Evolutionary conservation across 23 tunicate species (phyloP).

Genomic region (Halocynthia roretzi): DNA sequence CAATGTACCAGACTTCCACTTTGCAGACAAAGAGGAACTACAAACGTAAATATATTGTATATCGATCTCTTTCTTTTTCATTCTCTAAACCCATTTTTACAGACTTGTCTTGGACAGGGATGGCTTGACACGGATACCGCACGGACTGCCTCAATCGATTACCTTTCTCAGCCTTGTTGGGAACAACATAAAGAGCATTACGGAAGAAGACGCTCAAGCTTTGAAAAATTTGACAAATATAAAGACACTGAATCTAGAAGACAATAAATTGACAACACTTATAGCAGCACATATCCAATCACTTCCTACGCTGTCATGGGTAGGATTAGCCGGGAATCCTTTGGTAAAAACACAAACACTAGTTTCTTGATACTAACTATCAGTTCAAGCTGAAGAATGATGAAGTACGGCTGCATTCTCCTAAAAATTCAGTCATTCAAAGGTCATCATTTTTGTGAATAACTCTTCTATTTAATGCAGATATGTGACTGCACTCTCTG

Average conservation of each 20-base stretch:
- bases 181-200: constrained; percentile 40
- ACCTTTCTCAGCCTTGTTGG: constrained; percentile 10
- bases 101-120: constrained; percentile 41
- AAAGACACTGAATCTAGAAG: constrained; percentile 16
- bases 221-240: constrained; percentile 33
- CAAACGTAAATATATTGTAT: too few relatives aligned
- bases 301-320: constrained; percentile 11
- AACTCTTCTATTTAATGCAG: constrained; percentile 2
- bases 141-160: constrained; percentile 43
- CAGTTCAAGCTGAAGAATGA: too few relatives aligned
- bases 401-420: too few relatives aligned
- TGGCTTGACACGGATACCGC: constrained; percentile 44
- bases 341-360: constrained; percentile 32
- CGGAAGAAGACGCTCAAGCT: constrained; percentile 26
- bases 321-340: constrained; percentile 45
- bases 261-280: constrained; percentile 31
- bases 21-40: neutral
- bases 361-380: neutral
- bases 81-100: neutral
- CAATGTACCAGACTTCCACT: neutral
- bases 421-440: neutral
- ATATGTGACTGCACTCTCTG: constrained; percentile 61
- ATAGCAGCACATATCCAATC: constrained; percentile 24
- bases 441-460: neutral
- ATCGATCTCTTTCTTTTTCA: too few relatives aligned